phyloP scores from a whole-genome alignment of 2,113 vertebrate genomes.

The Acrocephalus arundinaceus region DNA sequence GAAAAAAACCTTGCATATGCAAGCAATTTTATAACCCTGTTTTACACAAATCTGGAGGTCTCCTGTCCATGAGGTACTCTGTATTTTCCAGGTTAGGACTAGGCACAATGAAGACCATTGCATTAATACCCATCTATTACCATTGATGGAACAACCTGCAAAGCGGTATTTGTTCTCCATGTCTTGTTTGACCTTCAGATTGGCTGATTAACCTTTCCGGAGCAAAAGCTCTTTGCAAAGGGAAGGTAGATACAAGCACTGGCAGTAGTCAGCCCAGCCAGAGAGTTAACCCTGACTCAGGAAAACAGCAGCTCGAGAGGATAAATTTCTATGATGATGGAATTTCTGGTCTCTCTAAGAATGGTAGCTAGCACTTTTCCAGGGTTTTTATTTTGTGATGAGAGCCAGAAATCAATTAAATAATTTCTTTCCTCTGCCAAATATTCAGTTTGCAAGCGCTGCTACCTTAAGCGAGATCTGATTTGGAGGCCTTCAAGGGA shows the following conservation, averaged over 20 bases:
- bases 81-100: neutral
- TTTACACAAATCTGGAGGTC: neutral
- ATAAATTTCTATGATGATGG: constrained; percentile 4
- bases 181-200: constrained; percentile 29
- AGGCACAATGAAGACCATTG: neutral
- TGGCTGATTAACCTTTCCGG: neutral
- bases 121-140: neutral
- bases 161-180: neutral
- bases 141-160: neutral
- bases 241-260: neutral
- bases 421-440: neutral
- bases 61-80: neutral
- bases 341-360: neutral
- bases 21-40: neutral
- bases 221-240: neutral
- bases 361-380: neutral
- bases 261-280: neutral
- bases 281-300: constrained; percentile 4
- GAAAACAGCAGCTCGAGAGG: neutral
- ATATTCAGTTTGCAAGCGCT: neutral
- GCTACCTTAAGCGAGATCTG: neutral
- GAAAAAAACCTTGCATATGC: neutral
- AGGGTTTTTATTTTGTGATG: neutral
- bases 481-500: neutral
- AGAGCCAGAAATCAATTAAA: neutral